Percentiles rank a stretch among this genome's conserved stretches.
phyloP scores from a whole-genome alignment of 2,113 vertebrate species.

The Galemys pyrenaicus region DNA sequence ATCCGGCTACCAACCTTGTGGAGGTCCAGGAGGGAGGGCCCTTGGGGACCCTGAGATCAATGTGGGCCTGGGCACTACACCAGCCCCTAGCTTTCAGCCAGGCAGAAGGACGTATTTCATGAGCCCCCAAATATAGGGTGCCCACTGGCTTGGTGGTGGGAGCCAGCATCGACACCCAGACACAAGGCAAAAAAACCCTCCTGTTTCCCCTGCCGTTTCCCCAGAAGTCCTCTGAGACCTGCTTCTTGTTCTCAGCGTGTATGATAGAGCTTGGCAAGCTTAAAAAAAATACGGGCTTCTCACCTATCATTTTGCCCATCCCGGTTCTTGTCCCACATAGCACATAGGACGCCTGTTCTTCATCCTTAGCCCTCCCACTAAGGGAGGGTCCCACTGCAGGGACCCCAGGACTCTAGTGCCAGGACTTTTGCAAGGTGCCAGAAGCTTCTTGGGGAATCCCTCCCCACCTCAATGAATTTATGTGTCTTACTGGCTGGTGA shows the following conservation, averaged over 20 bases:
- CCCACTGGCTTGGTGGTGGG: neutral
- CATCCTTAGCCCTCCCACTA: neutral
- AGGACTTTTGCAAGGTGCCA: neutral
- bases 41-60: neutral
- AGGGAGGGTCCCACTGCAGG: no score
- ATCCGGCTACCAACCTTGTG: neutral
- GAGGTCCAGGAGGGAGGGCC: neutral
- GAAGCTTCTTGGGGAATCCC: neutral
- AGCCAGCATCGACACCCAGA: neutral
- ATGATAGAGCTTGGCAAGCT: neutral
- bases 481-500: neutral
- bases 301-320: neutral
- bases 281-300: neutral
- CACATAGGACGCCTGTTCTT: neutral
- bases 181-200: neutral
- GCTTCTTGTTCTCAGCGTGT: neutral
- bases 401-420: rapidly evolving
- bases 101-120: neutral
- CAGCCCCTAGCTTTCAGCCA: neutral
- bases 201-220: neutral
- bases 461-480: neutral
- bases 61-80: neutral
- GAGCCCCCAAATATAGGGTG: neutral
- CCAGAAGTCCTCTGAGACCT: neutral
- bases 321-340: neutral